phyloP scores from a whole-genome alignment of 1,140 invertebrate genomes.

The Mycetomoellerius zeteki region DNA sequence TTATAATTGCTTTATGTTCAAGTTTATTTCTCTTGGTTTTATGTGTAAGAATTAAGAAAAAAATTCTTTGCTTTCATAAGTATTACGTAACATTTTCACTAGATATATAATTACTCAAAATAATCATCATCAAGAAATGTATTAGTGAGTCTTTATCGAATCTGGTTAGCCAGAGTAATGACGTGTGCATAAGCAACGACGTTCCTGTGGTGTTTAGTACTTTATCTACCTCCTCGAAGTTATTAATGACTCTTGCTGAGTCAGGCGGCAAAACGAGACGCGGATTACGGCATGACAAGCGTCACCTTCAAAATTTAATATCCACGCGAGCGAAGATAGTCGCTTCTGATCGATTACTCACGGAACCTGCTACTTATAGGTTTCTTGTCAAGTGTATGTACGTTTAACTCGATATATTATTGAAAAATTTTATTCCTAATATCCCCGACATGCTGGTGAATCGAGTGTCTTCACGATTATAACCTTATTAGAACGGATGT shows the following conservation, averaged over 20 bases:
- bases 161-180: constrained; percentile 69
- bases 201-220: constrained; percentile 68
- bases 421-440: constrained; percentile 51
- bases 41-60: not conserved
- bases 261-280: constrained; percentile 61
- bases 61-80: not conserved
- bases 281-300: constrained; percentile 48
- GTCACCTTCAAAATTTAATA: constrained; percentile 77
- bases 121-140: not conserved
- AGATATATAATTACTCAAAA: not conserved
- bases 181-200: constrained; percentile 72
- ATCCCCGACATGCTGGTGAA: constrained; percentile 48
- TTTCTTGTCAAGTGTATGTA: constrained; percentile 34
- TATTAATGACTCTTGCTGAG: constrained; percentile 77
- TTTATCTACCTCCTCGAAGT: constrained; percentile 75
- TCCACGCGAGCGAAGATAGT: constrained; percentile 69
- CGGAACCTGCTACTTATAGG: constrained; percentile 42
- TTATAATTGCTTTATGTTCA: not conserved
- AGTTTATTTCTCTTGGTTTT: too few species aligned
- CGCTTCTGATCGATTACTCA: constrained; percentile 66
- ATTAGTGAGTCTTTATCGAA: constrained; percentile 34
- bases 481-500: constrained; percentile 58
- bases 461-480: constrained; percentile 58
- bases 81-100: not conserved
- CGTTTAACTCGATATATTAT: constrained; percentile 16